Percentiles rank a stretch among this genome's conserved stretches.
These are phyloP conservation scores for Dorcus parallelipipedus DNA, from an alignment of 2,888 invertebrate species.

Conservation along the genomic window DNA sequence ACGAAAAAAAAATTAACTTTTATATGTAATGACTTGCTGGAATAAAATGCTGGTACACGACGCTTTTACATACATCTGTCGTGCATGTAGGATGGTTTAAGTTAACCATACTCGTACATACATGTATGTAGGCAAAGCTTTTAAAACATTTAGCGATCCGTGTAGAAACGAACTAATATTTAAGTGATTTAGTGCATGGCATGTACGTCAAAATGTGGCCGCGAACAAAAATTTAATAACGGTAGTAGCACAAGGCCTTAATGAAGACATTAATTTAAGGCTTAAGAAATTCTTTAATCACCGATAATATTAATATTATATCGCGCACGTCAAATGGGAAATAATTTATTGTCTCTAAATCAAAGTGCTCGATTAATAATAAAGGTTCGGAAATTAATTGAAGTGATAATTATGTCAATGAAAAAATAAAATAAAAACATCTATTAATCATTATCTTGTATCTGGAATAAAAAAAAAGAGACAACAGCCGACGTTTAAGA, in stretches of 20 bases:
- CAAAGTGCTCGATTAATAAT: background rate
- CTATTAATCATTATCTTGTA: conserved; percentile 16
- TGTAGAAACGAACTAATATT: too few relatives aligned
- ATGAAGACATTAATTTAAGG: too few relatives aligned
- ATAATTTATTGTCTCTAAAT: background rate
- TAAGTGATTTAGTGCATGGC: too few relatives aligned
- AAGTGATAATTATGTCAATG: conserved; percentile 1
- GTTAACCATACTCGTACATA: too few relatives aligned
- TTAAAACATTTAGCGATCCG: too few relatives aligned
- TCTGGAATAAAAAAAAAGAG: conserved; percentile 10
- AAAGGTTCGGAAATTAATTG: background rate
- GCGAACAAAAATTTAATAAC: too few relatives aligned
- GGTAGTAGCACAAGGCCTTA: too few relatives aligned
- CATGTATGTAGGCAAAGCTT: too few relatives aligned
- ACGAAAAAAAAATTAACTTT: conserved; percentile 2
- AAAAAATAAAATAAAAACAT: conserved; percentile 9
- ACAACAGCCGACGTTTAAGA: conserved; percentile 11
- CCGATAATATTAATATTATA: too few relatives aligned
- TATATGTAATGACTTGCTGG: conserved; percentile 4
- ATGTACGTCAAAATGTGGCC: too few relatives aligned
- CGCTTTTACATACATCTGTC: background rate
- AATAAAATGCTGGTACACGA: background rate
- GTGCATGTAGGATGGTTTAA: too few relatives aligned
- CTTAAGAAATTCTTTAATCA: too few relatives aligned
- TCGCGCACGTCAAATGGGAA: background rate